Evolutionary conservation across 2,888 invertebrate genomes (phyloP), one percentile per base, ranked within the genome.

Genomic region (Acleris holmiana): DNA sequence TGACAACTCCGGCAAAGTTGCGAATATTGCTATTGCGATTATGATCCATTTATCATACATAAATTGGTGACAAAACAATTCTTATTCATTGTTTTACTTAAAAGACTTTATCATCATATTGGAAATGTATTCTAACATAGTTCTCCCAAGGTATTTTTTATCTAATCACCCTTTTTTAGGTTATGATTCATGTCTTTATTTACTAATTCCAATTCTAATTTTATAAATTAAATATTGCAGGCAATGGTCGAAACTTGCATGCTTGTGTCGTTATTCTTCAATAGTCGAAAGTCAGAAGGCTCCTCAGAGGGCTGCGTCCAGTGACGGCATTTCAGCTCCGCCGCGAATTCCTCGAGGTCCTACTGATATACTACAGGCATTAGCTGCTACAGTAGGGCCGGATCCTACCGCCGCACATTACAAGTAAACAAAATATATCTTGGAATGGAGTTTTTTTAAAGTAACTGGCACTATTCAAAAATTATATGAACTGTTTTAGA

Each of bases 331-430:
- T 61, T 81, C 90, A n/a, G 91, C 91, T 0, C 97, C 97, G 0
- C 93, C 94, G 56, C 93, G 95, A 53, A 96, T 97, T 76, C 94
- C 94, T 46, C 93, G 98, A 73, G 93, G 95, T 0, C 95, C 97
- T 0, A 98, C 98, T 0, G 98, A 97, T 80, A 95, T 98, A 67
- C 84, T 98, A 57, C 93, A 95, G 86, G 97, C 97, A 2, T 85
- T 98, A 67, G 95, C 97, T 48, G 94, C 94, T 67, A 98, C 98
- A 0, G 94, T 97, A 5, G 93, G 94, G n/a, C 88, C 94, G 49
- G 98, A 98, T 85, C 94, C 95, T 4, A 97, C 97, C 0, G 97
- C 97, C n/a, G 93, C 97, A 3, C 96, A 97, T 82, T 98, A 96
- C 83, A 97, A 97, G 93, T 93, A 84, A 78, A 67, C 56, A 25